Conservation (phyloP, 2,888 invertebrate species). For the Holacanthella duospinosa region DNA sequence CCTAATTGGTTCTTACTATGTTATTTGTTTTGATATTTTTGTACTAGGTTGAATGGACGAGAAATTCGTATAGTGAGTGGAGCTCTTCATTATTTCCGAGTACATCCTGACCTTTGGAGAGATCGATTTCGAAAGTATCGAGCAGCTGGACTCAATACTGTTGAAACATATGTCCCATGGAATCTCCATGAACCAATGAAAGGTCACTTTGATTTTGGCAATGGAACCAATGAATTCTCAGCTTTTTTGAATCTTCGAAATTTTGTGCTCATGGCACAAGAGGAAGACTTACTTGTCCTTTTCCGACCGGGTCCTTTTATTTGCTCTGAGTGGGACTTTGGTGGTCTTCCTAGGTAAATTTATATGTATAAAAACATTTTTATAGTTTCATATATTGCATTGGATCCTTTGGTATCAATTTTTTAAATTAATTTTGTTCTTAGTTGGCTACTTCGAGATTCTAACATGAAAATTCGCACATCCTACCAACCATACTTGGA, state of each 20-base stretch:
- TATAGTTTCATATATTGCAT: neutral
- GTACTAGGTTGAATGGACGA: constrained; percentile 43
- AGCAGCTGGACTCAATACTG: constrained; percentile 47
- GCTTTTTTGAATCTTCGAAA: constrained; percentile 39
- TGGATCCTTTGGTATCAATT: too few species aligned
- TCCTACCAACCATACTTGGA: constrained; percentile 42
- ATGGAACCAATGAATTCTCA: constrained; percentile 40
- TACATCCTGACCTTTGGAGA: constrained; percentile 47
- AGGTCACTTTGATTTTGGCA: constrained; percentile 42
- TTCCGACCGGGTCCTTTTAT: constrained; percentile 49
- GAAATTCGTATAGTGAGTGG: constrained; percentile 46
- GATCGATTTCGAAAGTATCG: constrained; percentile 46
- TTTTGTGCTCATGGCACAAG: constrained; percentile 45
- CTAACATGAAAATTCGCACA: constrained; percentile 46
- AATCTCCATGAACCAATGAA: constrained; percentile 43
- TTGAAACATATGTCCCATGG: constrained; percentile 41
- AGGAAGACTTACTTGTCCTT: constrained; percentile 46
- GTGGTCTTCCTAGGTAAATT: constrained; percentile 41
- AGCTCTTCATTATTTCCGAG: constrained; percentile 48
- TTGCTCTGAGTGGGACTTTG: constrained; percentile 49
- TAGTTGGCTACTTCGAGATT: constrained; percentile 48
- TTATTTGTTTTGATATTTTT: too few species aligned
- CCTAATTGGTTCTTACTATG: neutral
- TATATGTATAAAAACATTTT: neutral
- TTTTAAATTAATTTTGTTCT: constrained; percentile 10